phyloP scores from a whole-genome alignment of 2,888 invertebrate genomes.

The Marronus borbonicus region DNA sequence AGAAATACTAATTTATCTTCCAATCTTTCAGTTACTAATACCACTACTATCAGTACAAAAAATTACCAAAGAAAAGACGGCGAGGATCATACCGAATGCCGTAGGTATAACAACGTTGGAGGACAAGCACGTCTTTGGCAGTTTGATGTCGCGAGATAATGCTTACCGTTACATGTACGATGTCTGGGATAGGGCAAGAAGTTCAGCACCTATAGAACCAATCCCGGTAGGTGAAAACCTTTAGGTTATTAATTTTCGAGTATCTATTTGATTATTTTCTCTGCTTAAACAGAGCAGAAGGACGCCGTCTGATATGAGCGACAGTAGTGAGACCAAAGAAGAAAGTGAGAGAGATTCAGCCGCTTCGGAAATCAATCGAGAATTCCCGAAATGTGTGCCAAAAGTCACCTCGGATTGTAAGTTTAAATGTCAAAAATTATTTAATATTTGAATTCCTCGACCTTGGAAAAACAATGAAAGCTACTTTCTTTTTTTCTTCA shows the following conservation, averaged over 20 bases:
- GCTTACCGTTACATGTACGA: constrained; percentile 90
- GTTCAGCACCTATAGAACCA: constrained; percentile 53
- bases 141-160: constrained; percentile 89
- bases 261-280: constrained; percentile 10
- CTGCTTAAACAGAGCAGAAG: constrained; percentile 46
- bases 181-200: constrained; percentile 82
- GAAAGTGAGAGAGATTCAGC: constrained; percentile 59
- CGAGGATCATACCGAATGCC: constrained; percentile 94
- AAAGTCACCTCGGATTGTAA: constrained; percentile 46
- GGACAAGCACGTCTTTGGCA: constrained; percentile 91
- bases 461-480: neutral
- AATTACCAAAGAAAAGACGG: constrained; percentile 94
- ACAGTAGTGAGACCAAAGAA: constrained; percentile 61
- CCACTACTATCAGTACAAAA: constrained; percentile 88
- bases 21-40: constrained; percentile 81
- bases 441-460: neutral
- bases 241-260: neutral
- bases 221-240: constrained; percentile 43
- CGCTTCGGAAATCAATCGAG: constrained; percentile 53
- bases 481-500: constrained; percentile 4
- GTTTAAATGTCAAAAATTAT: neutral
- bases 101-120: constrained; percentile 86
- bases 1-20: neutral
- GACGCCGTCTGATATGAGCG: constrained; percentile 58
- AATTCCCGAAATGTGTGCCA: constrained; percentile 54